phyloP scores from a whole-genome alignment of 2,113 vertebrate species.

The Oncorhynchus kisutch region DNA sequence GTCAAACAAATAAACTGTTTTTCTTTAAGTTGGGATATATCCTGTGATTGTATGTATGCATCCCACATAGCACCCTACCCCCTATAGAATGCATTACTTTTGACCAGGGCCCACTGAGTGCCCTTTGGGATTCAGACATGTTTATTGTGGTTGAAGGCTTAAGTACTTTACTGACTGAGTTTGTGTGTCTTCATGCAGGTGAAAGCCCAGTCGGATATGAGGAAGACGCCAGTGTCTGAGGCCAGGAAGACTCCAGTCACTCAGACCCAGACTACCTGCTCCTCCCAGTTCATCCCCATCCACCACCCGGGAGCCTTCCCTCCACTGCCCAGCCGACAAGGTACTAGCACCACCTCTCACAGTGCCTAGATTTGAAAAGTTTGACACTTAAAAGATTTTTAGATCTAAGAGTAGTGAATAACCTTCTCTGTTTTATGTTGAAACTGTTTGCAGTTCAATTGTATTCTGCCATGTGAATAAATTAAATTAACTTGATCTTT shows the following conservation, averaged over 20 bases:
- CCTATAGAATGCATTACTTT: no score
- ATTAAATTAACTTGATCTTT: background rate
- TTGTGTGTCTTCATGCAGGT: slow-evolving; percentile 69
- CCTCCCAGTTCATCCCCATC: slow-evolving; percentile 96
- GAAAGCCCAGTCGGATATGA: slow-evolving; percentile 87
- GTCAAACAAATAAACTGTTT: slow-evolving; percentile 51
- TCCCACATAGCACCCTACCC: background rate
- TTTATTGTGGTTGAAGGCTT: background rate
- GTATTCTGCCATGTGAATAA: no score
- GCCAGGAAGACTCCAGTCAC: slow-evolving; percentile 90
- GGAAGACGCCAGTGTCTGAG: slow-evolving; percentile 94
- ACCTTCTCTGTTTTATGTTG: no score
- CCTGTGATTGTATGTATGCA: background rate
- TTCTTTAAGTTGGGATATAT: background rate
- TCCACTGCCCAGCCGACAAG: slow-evolving; percentile 90
- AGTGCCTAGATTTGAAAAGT: no score
- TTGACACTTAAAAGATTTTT: no score
- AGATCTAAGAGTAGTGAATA: no score
- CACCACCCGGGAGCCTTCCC: slow-evolving; percentile 97
- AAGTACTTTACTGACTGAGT: background rate
- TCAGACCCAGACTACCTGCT: slow-evolving; percentile 83
- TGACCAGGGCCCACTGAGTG: no score
- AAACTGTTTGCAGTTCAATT: no score
- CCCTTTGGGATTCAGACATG: no score
- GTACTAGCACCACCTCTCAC: slow-evolving; percentile 58